These are phyloP conservation scores for Lepidocyrtoides sp. DNA, from an alignment of 2,888 invertebrate genomes.

Conservation along the genomic window DNA sequence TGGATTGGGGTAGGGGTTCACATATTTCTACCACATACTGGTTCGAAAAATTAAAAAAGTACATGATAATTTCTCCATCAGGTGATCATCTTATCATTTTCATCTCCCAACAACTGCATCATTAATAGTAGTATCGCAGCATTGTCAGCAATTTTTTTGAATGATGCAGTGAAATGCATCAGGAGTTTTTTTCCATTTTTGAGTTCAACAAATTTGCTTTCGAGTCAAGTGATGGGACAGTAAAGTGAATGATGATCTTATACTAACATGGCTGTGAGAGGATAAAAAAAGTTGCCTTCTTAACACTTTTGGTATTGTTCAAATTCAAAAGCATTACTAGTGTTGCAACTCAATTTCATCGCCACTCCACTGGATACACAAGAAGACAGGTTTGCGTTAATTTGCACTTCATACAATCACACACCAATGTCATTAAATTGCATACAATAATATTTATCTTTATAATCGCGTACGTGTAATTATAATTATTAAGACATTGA, in stretches of 20 bases:
- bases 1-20: not conserved
- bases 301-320: not conserved
- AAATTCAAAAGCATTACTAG: not conserved
- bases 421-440: not conserved
- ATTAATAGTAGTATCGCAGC: not conserved
- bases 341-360: not conserved
- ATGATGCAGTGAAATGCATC: no score
- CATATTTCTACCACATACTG: slow-evolving; percentile 12
- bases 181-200: no score
- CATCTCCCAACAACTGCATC: not conserved
- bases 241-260: no score
- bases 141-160: no score
- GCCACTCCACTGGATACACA: not conserved
- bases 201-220: no score
- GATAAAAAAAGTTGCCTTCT: not conserved
- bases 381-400: slow-evolving; percentile 1
- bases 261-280: no score
- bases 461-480: slow-evolving; percentile 30
- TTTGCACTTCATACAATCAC: not conserved
- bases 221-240: no score
- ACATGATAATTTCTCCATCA: not conserved
- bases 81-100: not conserved
- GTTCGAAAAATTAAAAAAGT: not conserved
- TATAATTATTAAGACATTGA: slow-evolving; percentile 57
- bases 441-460: slow-evolving; percentile 42